Base-by-base conservation (phyloP, 1,140 invertebrate species). In the Drosophila obscura region DNA sequence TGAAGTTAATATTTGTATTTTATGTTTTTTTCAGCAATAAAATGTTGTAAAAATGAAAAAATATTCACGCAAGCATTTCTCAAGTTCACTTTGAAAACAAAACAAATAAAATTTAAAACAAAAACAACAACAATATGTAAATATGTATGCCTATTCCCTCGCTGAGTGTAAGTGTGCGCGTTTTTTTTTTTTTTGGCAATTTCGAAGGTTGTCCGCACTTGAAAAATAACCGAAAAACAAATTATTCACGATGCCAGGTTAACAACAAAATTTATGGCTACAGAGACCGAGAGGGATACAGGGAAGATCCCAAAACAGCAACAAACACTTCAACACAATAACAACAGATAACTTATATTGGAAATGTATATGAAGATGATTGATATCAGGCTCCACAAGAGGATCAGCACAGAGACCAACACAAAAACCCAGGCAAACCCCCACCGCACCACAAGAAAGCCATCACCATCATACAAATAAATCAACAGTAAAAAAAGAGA, bases 141-240 rank as follows among this genome's bases (percentile, higher is more conserved):
- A 73, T 60, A 80, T 53, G 51, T 73, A 50, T 46, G 61, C 52
- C 46, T 60, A 69, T 59, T 49, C 50, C 26, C 49, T 24, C 9
- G 56, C 74, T 44, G 69, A 79, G 77, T 83, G 83, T 82, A 85
- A 78, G 65, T 80, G 58, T 65, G 62, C 61, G 61, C 60, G 35
- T 31, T 8, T 31, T 5, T 9, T 39, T 8, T 68, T 55, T 62
- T 71, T 53, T 66, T 84, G 60, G 31, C 62, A 26, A 50, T 68
- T 71, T 59, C 52, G 64, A 89, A 83, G 83, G 84, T 64, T 85
- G 64, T 56, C 39, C 51, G 51, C 51, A 67, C 55, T 53, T 43
- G 19, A 45, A 46, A 35, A 39, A 67, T 57, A 16, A 55, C 41
- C 64, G 24, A 52, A 41, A 46, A 51, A 43, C 65, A 65, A 76